phyloP scores from a whole-genome alignment of 2,797 vertebrate species.

The Sitta carolinensis region DNA sequence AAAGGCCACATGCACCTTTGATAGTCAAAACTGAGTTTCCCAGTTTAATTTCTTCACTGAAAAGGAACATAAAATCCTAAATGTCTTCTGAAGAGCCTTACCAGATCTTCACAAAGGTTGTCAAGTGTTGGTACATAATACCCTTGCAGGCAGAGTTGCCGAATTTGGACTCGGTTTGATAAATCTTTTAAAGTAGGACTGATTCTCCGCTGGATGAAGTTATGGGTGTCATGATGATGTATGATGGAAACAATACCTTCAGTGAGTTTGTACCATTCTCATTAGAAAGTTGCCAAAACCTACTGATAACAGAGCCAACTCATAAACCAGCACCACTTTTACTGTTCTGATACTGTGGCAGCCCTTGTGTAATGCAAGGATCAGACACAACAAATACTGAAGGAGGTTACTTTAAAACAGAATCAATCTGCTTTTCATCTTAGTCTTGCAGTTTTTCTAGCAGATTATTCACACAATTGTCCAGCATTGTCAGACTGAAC shows the following conservation, averaged over 20 bases:
- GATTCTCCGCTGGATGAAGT: background rate
- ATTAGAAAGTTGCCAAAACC: background rate
- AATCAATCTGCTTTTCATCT: background rate
- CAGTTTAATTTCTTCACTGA: background rate
- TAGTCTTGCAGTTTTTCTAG: background rate
- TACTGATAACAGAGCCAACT: background rate
- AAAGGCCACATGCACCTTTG: background rate
- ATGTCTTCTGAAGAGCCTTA: background rate
- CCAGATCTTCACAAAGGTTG: background rate
- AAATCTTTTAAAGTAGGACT: background rate
- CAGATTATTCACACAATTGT: background rate
- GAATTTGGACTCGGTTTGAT: background rate
- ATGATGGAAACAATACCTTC: background rate
- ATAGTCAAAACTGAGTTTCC: background rate
- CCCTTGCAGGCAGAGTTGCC: background rate
- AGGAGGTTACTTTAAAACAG: background rate
- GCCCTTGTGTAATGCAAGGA: background rate
- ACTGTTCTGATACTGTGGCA: background rate
- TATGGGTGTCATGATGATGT: background rate
- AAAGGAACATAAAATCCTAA: background rate
- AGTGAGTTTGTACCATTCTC: background rate
- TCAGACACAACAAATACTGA: background rate
- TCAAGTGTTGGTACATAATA: background rate
- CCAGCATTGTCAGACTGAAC: background rate
- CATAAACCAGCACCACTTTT: background rate